Percentiles rank a stretch among this genome's conserved stretches.
phyloP scores from a whole-genome alignment of 2,888 invertebrate species.

The Strigamia transsilvanica region DNA sequence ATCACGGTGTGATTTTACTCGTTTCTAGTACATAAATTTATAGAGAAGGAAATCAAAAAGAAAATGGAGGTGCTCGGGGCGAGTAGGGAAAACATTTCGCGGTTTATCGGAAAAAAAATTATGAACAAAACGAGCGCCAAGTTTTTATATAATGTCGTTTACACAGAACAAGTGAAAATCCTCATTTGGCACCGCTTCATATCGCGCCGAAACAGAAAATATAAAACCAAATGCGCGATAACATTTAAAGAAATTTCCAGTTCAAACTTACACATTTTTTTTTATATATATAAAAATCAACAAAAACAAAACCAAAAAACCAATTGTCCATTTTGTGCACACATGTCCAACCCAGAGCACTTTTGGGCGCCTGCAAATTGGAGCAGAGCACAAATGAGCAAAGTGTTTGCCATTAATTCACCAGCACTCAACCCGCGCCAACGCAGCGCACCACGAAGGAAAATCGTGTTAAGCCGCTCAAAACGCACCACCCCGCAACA shows the following conservation, averaged over 20 bases:
- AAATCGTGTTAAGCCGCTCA: too few species aligned
- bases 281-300: not conserved
- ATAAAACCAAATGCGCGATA: not conserved
- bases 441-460: not conserved
- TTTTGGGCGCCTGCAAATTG: not conserved
- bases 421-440: not conserved
- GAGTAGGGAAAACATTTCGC: not conserved
- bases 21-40: not conserved
- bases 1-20: not conserved
- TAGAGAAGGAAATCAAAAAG: not conserved
- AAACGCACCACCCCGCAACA: too few species aligned
- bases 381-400: constrained; percentile 32
- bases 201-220: too few species aligned
- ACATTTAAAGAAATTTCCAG: not conserved
- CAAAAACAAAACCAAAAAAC: not conserved
- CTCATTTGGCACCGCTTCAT: constrained; percentile 40
- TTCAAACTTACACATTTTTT: not conserved
- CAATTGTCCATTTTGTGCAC: not conserved
- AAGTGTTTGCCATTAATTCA: constrained; percentile 43
- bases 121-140: constrained; percentile 31
- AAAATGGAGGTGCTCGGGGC: not conserved
- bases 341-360: not conserved
- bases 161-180: constrained; percentile 23
- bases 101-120: constrained; percentile 33
- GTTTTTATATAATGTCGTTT: constrained; percentile 34